Evolutionary conservation across 2,888 invertebrate species (phyloP), one percentile per base, ranked within the genome.

Genomic region (Colostygia pectinataria): DNA sequence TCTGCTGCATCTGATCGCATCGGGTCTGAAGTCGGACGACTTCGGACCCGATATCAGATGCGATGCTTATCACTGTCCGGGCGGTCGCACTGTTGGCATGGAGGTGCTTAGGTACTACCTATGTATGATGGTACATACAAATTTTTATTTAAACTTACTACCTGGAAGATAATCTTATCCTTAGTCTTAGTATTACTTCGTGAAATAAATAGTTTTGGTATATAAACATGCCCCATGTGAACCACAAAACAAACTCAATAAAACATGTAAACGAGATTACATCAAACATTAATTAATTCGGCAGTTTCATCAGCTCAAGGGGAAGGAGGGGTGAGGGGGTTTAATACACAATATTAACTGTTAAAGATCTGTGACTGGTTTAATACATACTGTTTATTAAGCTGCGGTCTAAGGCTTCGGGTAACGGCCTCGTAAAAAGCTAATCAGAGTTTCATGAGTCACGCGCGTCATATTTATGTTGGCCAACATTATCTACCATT

Each of bases 361-460:
- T 3, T 32, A 24, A 2, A 0, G 0, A 32, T 32, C 37, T 38
- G 10, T 25, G 37, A 8, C 8, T 12, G 8, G 4, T 24, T 15
- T 20, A 7, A 24, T 47, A 47, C 12, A 34, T 24, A 47, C 36
- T 47, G 9, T 2, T 29, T 0, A n/a, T 0, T n/a, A 13, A 24
- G 23, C 47, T 41, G 41, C 10, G 47, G 32, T 9, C 4, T 3
- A 28, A 24, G 32, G 23, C 9, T 39, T 24, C 31, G 27, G 23
- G 34, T 44, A 42, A 40, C 42, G 37, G 15, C 28, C 32, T 61
- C 71, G 53, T 70, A 66, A 67, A 70, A 64, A 57, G 15, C 51
- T 65, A 63, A 68, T 67, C 57, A 60, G 65, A 63, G 41, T 65
- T 67, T 70, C 55, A 63, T 61, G 58, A 24, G 23, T 20, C 20